Percentiles rank a stretch among this genome's conserved stretches.
phyloP scores from a whole-genome alignment of 2,113 vertebrate species.

The Prionailurus viverrinus region DNA sequence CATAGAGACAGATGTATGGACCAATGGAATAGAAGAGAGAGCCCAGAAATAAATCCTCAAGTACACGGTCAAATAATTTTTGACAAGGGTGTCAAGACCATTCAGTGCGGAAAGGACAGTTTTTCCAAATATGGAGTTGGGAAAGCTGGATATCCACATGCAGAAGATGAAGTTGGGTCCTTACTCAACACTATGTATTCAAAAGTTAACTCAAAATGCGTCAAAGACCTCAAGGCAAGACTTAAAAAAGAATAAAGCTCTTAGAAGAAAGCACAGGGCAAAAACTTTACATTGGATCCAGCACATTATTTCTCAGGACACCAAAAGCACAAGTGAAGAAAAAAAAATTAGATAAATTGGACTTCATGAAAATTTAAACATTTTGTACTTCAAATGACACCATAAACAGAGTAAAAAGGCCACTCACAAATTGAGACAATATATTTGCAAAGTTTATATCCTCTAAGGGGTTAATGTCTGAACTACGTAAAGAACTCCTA shows the following conservation, averaged over 20 bases:
- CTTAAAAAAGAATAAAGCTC: constrained; percentile 15
- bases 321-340: neutral
- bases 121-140: neutral
- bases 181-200: neutral
- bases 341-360: neutral
- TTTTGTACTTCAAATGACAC: neutral
- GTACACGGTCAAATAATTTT: neutral
- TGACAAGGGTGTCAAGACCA: neutral
- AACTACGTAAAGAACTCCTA: neutral
- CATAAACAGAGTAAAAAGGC: neutral
- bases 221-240: neutral
- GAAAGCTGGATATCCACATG: neutral
- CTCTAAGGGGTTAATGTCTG: neutral
- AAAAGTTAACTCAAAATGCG: neutral
- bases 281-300: neutral
- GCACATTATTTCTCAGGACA: neutral
- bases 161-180: neutral
- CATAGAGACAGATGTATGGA: neutral
- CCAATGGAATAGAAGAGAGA: neutral
- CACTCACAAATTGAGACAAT: neutral
- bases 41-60: neutral
- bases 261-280: neutral
- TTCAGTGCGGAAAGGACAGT: neutral
- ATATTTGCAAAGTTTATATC: neutral
- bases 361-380: neutral